Evolutionary conservation across 2,888 invertebrate species (phyloP), one percentile per base, ranked within the genome.

Genomic region (Osedax fenrisi): DNA sequence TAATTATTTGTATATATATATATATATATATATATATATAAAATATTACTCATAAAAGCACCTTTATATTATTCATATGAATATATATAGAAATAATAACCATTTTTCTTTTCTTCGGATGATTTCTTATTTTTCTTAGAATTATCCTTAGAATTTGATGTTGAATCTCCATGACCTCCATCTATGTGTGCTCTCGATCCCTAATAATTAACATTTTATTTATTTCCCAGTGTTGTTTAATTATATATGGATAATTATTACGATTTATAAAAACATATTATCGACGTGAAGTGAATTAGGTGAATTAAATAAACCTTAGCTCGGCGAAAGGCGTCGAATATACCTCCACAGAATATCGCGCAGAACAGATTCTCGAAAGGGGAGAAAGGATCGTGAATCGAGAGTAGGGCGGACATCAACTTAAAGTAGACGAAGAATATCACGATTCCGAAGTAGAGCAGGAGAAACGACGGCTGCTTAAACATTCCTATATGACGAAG

Each of bases 291-390:
- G 41, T 41, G 5, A 10, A 17, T 10, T 41, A 10, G 17, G 41
- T n/a, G n/a, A n/a, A n/a, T n/a, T n/a, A n/a, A n/a, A n/a, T n/a
- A n/a, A 41, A 41, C 41, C 41, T 41, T 41, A 17, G 41, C 41
- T 5, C 41, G 41, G 17, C 17, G 5, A 82, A 97, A 87, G 56
- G 94, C 94, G 86, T 99, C 98, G 92, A 95, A 96, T 84, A 98
- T 91, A 74, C 98, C 98, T 61, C 98, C 98, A 86, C 98, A 89
- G 76, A 85, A 84, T 27, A 85, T 86, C 24, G 96, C 94, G 84
- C 95, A 97, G 87, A 92, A 91, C 75, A 99, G 87, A 85, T 99
- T 99, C 87, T 99, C 98, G 84, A 98, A 94, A 17, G 98, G 98
- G 81, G 94, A 90, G 86, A 99, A 97, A 59, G 98, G 98, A 87